Evolutionary conservation across 2,113 vertebrate species (phyloP).

Genomic region (Oreochromis tanganicae): DNA sequence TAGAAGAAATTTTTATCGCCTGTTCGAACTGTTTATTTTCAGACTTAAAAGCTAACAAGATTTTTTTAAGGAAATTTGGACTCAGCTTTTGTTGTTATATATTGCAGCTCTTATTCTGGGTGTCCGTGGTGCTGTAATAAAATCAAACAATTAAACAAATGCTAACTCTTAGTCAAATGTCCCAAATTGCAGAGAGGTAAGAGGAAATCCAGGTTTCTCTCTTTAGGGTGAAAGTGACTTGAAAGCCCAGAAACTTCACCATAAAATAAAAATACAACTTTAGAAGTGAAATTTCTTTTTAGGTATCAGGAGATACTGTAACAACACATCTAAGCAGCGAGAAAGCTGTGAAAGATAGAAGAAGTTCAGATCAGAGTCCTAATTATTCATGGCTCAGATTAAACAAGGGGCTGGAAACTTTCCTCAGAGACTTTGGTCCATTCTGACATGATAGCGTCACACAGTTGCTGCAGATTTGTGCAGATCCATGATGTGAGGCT

Average conservation of each 20-base stretch:
- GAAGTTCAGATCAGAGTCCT: background rate
- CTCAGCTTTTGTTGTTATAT: background rate
- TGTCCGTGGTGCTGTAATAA: background rate
- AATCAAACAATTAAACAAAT: background rate
- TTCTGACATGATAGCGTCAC: background rate
- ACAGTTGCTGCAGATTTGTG: background rate
- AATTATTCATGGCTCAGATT: background rate
- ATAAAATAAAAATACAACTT: background rate
- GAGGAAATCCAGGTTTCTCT: background rate
- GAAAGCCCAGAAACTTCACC: background rate
- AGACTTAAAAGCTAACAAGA: background rate
- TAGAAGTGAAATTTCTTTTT: background rate
- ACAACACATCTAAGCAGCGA: background rate
- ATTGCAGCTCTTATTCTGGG: background rate
- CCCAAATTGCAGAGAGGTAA: background rate
- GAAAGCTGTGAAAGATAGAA: background rate
- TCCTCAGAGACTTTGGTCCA: background rate
- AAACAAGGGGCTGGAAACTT: background rate
- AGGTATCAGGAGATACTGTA: background rate
- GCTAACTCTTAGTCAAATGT: background rate
- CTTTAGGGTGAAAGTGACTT: background rate
- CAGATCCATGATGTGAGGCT: background rate
- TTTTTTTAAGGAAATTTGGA: background rate
- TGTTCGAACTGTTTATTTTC: slow-evolving; percentile 36
- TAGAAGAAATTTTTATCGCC: background rate